Evolutionary conservation across 2,888 invertebrate genomes (phyloP).

Genomic region (Athripsodes cinereus): DNA sequence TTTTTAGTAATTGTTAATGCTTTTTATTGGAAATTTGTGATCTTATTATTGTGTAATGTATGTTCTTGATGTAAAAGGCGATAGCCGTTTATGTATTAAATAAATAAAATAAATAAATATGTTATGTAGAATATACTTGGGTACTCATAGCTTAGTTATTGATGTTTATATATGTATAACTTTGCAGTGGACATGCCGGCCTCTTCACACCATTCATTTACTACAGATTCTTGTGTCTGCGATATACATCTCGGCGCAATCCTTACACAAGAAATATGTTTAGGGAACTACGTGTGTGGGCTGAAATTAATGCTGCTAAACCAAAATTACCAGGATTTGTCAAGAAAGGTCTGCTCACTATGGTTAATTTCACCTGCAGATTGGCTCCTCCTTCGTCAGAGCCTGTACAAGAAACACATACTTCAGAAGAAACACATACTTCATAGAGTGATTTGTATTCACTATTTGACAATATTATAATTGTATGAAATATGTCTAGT

Average conservation of each 20-base stretch:
- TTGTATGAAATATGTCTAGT: no score
- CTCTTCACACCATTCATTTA: slow-evolving; percentile 92
- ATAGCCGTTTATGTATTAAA: no score
- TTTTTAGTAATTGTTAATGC: no score
- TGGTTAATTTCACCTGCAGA: slow-evolving; percentile 66
- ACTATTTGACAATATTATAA: no score
- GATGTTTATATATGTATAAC: not conserved
- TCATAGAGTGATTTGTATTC: no score
- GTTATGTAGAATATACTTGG: not conserved
- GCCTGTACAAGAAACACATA: slow-evolving; percentile 22
- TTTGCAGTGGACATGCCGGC: slow-evolving; percentile 79
- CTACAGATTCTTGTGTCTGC: slow-evolving; percentile 90
- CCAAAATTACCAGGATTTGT: slow-evolving; percentile 65
- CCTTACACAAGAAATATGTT: slow-evolving; percentile 93
- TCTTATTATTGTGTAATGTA: no score
- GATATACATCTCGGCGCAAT: slow-evolving; percentile 92
- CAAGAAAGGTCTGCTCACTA: slow-evolving; percentile 50
- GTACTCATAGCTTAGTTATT: not conserved
- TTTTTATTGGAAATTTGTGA: no score
- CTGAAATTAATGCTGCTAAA: slow-evolving; percentile 62
- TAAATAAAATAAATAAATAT: no score
- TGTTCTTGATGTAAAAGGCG: no score
- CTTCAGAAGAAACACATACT: no score
- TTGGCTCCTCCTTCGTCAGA: slow-evolving; percentile 63
- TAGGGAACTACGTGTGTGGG: slow-evolving; percentile 70